Base-by-base conservation (phyloP, 2,797 vertebrate species). In the Diglossa cyanea region DNA sequence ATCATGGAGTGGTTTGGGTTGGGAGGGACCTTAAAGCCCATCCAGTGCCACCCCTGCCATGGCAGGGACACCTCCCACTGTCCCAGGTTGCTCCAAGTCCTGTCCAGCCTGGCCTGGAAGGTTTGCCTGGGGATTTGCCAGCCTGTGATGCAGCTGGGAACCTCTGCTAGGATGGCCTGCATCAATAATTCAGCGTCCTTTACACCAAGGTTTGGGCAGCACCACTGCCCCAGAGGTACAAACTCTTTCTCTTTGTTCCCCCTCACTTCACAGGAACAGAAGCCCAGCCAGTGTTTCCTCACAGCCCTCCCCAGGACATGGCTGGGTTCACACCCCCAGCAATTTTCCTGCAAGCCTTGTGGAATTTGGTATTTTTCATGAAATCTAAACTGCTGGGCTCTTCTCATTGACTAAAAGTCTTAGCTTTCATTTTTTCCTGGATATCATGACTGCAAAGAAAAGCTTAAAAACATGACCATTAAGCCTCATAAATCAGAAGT, bases 401-500 rank as follows among this genome's bases (percentile, higher is more conserved):
- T 78, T 94, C 85, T 91, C 86, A 76, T 93, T 91, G 96, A 83
- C 78, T 48, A 37, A 53, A 87, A 86, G 58, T 78, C 87, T 83
- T 79, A 73, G 92, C 91, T 95, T 94, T 95, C 76, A 45, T 95
- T 95, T 95, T 95, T 90, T 42, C 51, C 73, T 94, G 45, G 55
- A 73, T 86, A 88, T 79, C 55, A 76, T 79, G 90, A 81, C 86
- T 92, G 76, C 86, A 90, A 82, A 86, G 68, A 75, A 88, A 93
- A 91, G 75, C 85, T 95, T 90, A 83, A 95, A 90, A 94, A 61
- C 66, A 84, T 91, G 85, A 94, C 90, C 76, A 91, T 75, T 80
- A 88, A 90, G 91, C 82, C 91, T 86, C 85, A 81, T 88, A 95
- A 96, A 96, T 94, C 95, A 93, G 65, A 94, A 95, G 75, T 91